Percentiles rank a stretch among this genome's conserved stretches.
These are phyloP conservation scores for Onthophagus sagittarius DNA, from an alignment of 2,888 invertebrate genomes.

Conservation along the genomic window DNA sequence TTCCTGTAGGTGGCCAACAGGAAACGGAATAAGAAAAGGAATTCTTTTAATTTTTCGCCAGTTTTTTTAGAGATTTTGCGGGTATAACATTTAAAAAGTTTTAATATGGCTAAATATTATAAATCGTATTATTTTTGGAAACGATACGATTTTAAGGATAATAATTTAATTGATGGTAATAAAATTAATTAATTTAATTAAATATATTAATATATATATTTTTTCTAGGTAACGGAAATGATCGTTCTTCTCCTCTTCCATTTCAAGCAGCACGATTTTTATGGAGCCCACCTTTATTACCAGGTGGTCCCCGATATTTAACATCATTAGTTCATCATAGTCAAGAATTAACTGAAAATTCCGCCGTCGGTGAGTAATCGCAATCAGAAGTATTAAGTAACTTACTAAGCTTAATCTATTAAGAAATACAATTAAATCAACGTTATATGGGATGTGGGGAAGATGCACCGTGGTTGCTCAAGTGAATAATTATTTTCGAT, in stretches of 20 bases:
- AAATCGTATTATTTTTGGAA: background rate
- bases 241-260: slow-evolving; percentile 36
- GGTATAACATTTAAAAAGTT: background rate
- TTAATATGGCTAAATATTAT: background rate
- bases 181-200: background rate
- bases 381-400: background rate
- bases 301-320: slow-evolving; percentile 39
- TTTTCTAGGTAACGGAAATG: slow-evolving; percentile 29
- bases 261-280: slow-evolving; percentile 43
- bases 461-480: slow-evolving; percentile 16
- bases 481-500: slow-evolving; percentile 34
- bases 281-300: slow-evolving; percentile 44
- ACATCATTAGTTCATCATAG: slow-evolving; percentile 32
- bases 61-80: background rate
- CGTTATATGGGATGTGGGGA: background rate
- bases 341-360: slow-evolving; percentile 20
- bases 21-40: background rate
- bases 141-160: too few relatives aligned
- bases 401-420: background rate
- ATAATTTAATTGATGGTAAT: background rate
- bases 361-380: slow-evolving; percentile 21
- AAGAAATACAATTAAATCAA: background rate
- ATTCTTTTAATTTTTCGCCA: background rate
- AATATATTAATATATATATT: background rate
- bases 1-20: background rate